Percentiles rank a stretch among this genome's conserved stretches.
These are phyloP conservation scores for Lutraria lutraria DNA, from an alignment of 2,888 invertebrate species.

Conservation along the genomic window DNA sequence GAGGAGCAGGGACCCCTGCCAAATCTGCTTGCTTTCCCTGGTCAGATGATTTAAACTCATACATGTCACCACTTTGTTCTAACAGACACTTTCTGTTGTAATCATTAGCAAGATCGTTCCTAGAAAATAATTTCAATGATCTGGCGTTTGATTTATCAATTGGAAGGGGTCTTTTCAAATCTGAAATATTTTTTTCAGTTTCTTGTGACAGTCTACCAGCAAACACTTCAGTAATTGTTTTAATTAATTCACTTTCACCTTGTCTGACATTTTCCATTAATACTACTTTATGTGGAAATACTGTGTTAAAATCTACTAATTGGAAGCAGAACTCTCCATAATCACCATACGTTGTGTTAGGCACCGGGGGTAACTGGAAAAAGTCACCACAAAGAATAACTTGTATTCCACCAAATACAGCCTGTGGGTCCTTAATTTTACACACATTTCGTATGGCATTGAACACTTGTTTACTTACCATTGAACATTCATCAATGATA, in stretches of 20 bases:
- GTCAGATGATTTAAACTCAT: conserved; percentile 37
- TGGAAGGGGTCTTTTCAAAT: conserved; percentile 21
- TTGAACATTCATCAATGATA: background rate
- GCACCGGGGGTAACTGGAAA: background rate
- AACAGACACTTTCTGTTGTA: conserved; percentile 41
- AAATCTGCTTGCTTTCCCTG: conserved; percentile 39
- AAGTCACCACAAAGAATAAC: background rate
- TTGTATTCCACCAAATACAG: background rate
- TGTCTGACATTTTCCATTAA: conserved; percentile 15
- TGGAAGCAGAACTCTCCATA: background rate
- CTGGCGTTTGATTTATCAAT: background rate
- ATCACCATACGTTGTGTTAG: background rate
- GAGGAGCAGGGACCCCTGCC: conserved; percentile 21
- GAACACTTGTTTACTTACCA: background rate
- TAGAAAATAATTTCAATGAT: conserved; percentile 51
- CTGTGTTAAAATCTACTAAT: background rate
- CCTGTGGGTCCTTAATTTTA: background rate
- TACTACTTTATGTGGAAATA: background rate
- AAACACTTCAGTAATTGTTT: conserved; percentile 8
- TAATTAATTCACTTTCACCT: background rate
- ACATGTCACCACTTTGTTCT: conserved; percentile 34
- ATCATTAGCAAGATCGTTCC: conserved; percentile 54
- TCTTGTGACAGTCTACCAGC: background rate
- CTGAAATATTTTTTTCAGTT: background rate
- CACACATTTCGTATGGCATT: background rate